These are phyloP conservation scores for Phrynocephalus versicolor DNA, from an alignment of 2,113 vertebrate species.

Conservation along the genomic window DNA sequence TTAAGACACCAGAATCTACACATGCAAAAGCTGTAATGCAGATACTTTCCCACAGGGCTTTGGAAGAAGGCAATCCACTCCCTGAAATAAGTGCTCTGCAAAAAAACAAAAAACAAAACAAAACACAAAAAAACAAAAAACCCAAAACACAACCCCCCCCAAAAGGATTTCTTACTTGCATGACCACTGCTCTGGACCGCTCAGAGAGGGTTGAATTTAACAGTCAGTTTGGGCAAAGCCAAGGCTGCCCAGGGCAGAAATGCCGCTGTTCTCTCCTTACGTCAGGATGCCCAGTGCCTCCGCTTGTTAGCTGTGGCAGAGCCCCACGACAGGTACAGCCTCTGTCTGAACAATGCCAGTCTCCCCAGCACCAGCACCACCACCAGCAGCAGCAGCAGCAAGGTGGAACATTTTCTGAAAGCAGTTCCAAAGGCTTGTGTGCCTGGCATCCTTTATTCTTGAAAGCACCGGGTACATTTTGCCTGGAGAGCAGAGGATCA, in stretches of 20 bases:
- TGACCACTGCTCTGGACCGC: not conserved
- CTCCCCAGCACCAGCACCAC: not conserved
- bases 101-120: no score
- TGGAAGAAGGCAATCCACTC: not conserved
- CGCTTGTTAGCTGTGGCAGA: no score
- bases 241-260: not conserved
- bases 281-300: not conserved
- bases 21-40: no score
- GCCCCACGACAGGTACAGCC: not conserved
- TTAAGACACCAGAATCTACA: not conserved
- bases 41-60: not conserved
- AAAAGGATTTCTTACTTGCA: no score
- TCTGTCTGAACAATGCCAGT: not conserved
- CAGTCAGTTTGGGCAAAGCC: not conserved
- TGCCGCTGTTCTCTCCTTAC: not conserved
- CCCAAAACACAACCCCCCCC: no score
- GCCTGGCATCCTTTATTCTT: no score
- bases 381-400: not conserved
- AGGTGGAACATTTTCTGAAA: no score
- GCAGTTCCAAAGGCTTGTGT: no score
- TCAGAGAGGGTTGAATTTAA: not conserved
- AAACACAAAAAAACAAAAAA: no score
- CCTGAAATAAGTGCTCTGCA: no score
- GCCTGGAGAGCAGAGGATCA: no score
- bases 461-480: no score